These are phyloP conservation scores for Bucco capensis DNA, from an alignment of 2,113 vertebrate species.

Conservation along the genomic window DNA sequence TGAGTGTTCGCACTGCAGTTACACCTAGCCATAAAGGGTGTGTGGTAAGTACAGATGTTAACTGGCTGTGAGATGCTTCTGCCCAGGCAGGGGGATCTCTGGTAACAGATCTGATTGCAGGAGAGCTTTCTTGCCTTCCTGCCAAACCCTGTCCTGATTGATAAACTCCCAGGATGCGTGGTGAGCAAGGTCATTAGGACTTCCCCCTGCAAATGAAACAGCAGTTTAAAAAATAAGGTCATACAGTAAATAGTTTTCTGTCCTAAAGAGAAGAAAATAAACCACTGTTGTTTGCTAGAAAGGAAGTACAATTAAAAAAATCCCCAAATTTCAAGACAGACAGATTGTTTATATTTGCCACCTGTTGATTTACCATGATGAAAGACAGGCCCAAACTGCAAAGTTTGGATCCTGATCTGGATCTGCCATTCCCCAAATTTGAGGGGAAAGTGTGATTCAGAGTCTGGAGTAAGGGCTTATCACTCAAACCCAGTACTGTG, in stretches of 20 bases:
- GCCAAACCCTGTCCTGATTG: slow-evolving; percentile 18
- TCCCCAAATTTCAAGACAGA: background rate
- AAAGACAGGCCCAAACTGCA: slow-evolving; percentile 37
- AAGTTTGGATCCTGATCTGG: background rate
- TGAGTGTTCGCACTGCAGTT: background rate
- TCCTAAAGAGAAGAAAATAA: slow-evolving; percentile 57
- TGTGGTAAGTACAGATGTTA: background rate
- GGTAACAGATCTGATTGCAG: background rate
- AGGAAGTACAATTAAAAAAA: slow-evolving; percentile 48
- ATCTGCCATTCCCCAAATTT: slow-evolving; percentile 36
- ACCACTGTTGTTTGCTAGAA: slow-evolving; percentile 40
- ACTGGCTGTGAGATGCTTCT: background rate
- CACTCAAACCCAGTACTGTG: slow-evolving; percentile 8
- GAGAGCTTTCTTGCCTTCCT: slow-evolving; percentile 24
- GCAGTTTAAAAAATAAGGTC: slow-evolving; percentile 36
- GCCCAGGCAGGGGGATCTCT: background rate
- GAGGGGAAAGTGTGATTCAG: slow-evolving; percentile 2
- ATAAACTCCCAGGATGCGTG: background rate
- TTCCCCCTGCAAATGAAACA: slow-evolving; percentile 26
- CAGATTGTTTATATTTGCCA: slow-evolving; percentile 24
- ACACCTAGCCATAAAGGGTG: background rate
- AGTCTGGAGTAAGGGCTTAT: slow-evolving; percentile 20
- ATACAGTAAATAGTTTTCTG: slow-evolving; percentile 33
- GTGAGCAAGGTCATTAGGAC: slow-evolving; percentile 30
- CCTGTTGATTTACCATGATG: slow-evolving; percentile 26